These are phyloP conservation scores for Gnathonemus longibarbis DNA, from an alignment of 2,113 vertebrate species.

Conservation along the genomic window DNA sequence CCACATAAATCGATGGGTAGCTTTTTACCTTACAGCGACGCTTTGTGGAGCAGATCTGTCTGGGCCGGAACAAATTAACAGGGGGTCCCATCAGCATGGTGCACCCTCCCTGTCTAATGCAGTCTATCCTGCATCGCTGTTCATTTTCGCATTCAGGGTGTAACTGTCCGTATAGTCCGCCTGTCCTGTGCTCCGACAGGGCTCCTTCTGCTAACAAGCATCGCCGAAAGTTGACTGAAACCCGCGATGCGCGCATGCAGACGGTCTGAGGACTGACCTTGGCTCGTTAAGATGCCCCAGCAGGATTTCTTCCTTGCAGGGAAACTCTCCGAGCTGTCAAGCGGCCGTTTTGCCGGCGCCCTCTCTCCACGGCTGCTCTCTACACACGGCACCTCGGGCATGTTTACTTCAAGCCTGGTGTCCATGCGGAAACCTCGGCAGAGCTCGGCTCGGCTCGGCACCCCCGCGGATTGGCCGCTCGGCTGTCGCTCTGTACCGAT, in stretches of 20 bases:
- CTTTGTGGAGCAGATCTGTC: neutral
- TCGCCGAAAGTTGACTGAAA: neutral
- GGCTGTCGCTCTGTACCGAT: conserved; percentile 34
- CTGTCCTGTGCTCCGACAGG: neutral
- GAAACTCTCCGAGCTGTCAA: conserved; percentile 48
- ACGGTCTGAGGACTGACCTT: conserved; percentile 72
- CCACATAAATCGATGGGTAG: neutral
- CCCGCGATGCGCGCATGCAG: neutral
- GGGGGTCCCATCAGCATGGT: neutral
- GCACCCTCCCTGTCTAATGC: neutral
- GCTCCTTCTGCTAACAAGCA: neutral
- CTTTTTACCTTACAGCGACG: neutral
- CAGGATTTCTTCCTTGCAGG: conserved; percentile 66
- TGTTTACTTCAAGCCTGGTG: conserved; percentile 39
- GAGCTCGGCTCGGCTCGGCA: conserved; percentile 25
- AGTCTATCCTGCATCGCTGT: neutral
- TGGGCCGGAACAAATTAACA: neutral
- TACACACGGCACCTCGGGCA: conserved; percentile 56
- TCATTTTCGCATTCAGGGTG: neutral
- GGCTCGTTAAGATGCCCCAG: conserved; percentile 91
- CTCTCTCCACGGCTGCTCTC: conserved; percentile 43
- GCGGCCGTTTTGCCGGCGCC: conserved; percentile 55
- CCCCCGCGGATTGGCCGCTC: conserved; percentile 22
- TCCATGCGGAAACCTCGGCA: conserved; percentile 31
- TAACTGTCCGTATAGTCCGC: neutral